phyloP scores from a whole-genome alignment of 2,797 vertebrate genomes.

The Periparus ater region DNA sequence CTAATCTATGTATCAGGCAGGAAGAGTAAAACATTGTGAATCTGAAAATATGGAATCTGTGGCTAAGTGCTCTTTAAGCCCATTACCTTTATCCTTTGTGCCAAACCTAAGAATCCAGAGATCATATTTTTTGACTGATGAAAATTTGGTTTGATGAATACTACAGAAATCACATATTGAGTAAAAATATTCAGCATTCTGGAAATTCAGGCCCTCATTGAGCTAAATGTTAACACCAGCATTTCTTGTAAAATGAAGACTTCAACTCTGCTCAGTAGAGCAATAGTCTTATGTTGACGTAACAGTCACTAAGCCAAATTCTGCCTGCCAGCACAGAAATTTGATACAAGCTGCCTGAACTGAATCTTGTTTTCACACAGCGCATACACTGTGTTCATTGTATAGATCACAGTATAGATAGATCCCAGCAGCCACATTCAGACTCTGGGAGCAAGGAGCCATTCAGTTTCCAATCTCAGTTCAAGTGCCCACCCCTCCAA shows the following conservation, averaged over 20 bases:
- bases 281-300: slow-evolving; percentile 27
- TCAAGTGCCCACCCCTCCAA: background rate
- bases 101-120: background rate
- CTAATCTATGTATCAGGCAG: background rate
- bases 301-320: background rate
- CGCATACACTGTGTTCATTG: slow-evolving; percentile 27
- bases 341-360: background rate
- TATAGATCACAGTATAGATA: background rate
- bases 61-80: background rate
- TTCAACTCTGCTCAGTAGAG: background rate
- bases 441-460: background rate
- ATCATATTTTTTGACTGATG: background rate
- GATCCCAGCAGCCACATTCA: background rate
- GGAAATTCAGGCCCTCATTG: background rate
- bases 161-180: background rate
- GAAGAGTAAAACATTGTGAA: background rate
- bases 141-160: background rate
- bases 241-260: background rate
- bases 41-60: background rate
- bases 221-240: background rate
- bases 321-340: slow-evolving; percentile 22
- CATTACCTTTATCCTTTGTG: background rate
- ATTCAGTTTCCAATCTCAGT: background rate
- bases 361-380: background rate
- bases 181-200: background rate